Evolutionary conservation across 2,113 vertebrate species (phyloP).

Genomic region (Astatotilapia flaviijosephi): DNA sequence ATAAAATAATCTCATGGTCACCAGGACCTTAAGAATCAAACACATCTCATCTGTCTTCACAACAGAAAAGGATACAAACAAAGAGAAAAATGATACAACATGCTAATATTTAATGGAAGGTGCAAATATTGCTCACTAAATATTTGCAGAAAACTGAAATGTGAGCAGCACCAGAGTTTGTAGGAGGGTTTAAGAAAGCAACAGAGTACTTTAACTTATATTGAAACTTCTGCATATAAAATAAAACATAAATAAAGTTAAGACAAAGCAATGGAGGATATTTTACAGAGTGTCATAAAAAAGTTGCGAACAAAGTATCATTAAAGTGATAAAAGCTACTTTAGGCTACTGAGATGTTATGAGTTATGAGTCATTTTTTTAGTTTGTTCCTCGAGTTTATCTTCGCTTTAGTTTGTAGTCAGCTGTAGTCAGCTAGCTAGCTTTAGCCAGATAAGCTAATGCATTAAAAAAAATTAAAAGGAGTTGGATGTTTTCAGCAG

Average conservation of each 20-base stretch:
- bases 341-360: neutral
- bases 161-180: neutral
- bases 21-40: neutral
- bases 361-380: neutral
- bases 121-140: neutral
- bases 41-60: neutral
- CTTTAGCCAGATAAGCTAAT: neutral
- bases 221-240: neutral
- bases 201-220: neutral
- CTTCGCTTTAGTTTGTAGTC: neutral
- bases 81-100: neutral
- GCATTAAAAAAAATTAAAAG: neutral
- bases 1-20: neutral
- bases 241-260: neutral
- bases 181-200: neutral
- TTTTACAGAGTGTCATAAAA: neutral
- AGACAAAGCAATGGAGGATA: neutral
- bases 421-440: neutral
- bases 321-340: neutral
- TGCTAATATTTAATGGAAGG: neutral
- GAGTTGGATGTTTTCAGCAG: neutral
- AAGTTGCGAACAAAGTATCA: neutral
- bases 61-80: neutral
- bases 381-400: neutral
- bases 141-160: neutral